Conservation (phyloP, 1,140 invertebrate genomes). For the Drosophila repletoides region DNA sequence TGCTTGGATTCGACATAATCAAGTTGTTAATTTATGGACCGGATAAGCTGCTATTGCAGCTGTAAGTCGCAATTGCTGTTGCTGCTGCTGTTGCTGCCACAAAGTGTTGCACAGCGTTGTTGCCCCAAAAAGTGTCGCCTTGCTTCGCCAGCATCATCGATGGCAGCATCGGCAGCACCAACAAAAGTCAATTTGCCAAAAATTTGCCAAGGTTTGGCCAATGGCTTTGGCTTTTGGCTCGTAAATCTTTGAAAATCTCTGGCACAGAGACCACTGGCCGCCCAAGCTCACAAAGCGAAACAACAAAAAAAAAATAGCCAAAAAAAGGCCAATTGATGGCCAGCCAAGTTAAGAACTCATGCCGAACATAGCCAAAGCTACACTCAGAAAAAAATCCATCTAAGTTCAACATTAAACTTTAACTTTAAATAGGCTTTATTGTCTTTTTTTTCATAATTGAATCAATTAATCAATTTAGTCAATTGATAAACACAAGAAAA, state of each 20-base stretch:
- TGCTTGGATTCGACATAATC: slow-evolving; percentile 17
- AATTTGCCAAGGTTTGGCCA: slow-evolving; percentile 65
- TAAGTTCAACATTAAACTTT: too few relatives aligned
- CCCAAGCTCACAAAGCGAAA: not conserved
- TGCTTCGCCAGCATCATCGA: slow-evolving; percentile 29
- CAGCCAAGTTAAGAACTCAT: slow-evolving; percentile 11
- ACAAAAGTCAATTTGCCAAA: slow-evolving; percentile 70
- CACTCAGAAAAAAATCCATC: not conserved
- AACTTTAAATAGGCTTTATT: too few relatives aligned
- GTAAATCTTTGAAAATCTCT: slow-evolving; percentile 47
- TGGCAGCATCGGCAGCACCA: too few relatives aligned
- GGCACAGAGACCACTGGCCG: slow-evolving; percentile 5
- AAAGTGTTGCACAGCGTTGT: slow-evolving; percentile 23
- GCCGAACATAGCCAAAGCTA: not conserved
- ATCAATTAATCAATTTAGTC: too few relatives aligned
- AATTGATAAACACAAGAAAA: too few relatives aligned
- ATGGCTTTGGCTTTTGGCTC: slow-evolving; percentile 34
- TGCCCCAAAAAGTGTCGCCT: slow-evolving; percentile 21
- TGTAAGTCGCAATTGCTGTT: not conserved
- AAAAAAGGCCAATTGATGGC: slow-evolving; percentile 20
- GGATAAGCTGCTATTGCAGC: slow-evolving; percentile 16
- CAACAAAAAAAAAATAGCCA: not conserved
- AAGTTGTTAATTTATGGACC: slow-evolving; percentile 40
- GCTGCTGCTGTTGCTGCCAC: not conserved
- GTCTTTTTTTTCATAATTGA: too few relatives aligned